Conservation (phyloP, 2,888 invertebrate genomes). For the Limenitis camilla region DNA sequence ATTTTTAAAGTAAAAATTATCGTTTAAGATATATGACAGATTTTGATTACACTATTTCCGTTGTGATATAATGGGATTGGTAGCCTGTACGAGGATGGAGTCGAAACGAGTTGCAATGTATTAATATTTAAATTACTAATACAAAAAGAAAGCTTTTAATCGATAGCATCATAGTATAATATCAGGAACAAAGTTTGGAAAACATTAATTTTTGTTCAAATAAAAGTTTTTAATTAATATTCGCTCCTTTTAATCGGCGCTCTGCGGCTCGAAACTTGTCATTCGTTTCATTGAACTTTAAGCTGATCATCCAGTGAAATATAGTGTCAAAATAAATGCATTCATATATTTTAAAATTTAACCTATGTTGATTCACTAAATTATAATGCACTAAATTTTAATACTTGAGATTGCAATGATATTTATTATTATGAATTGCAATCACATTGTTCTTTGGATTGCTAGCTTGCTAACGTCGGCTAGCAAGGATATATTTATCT, state of each 20-base stretch:
- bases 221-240: slow-evolving; percentile 20
- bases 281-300: slow-evolving; percentile 5
- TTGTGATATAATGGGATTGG: too few species aligned
- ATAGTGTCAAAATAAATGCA: not conserved
- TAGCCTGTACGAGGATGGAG: too few species aligned
- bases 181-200: slow-evolving; percentile 1
- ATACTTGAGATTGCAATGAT: not conserved
- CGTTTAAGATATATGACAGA: too few species aligned
- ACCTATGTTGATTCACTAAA: too few species aligned
- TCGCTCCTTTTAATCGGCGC: slow-evolving; percentile 18
- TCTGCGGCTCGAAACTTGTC: slow-evolving; percentile 20
- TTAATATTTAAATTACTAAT: not conserved
- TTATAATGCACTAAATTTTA: not conserved
- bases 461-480: too few species aligned
- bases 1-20: too few species aligned
- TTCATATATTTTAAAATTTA: too few species aligned
- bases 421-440: too few species aligned
- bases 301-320: not conserved
- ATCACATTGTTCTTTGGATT: too few species aligned
- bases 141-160: not conserved
- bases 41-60: too few species aligned
- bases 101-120: too few species aligned
- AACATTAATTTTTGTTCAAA: slow-evolving; percentile 11
- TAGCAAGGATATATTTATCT: too few species aligned
- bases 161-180: not conserved